Conservation (phyloP, 2,888 invertebrate species). For the Hirudinaria manillensis region DNA sequence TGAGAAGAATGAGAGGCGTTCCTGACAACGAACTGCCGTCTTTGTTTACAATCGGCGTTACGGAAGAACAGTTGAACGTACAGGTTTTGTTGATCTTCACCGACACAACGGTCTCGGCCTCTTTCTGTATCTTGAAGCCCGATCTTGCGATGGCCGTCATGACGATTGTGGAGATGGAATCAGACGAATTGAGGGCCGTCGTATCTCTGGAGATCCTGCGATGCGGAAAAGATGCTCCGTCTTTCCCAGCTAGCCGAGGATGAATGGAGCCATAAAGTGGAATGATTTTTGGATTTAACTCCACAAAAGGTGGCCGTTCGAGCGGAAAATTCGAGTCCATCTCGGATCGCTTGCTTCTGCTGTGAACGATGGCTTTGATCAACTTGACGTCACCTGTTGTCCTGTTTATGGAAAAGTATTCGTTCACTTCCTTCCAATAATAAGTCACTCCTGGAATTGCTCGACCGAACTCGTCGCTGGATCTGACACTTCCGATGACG, state of each 20-base stretch:
- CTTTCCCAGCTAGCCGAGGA: background rate
- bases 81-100: constrained; percentile 58
- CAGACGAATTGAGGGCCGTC: constrained; percentile 58
- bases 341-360: background rate
- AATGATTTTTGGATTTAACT: no score
- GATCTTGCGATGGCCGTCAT: constrained; percentile 25
- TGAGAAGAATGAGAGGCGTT: constrained; percentile 56
- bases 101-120: constrained; percentile 37
- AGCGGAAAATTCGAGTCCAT: background rate
- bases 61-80: constrained; percentile 21
- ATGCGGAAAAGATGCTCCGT: background rate
- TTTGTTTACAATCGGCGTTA: background rate
- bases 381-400: constrained; percentile 72
- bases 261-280: no score
- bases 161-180: constrained; percentile 43
- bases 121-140: constrained; percentile 23
- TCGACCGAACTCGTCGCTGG: background rate
- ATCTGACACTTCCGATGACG: constrained; percentile 19
- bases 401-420: constrained; percentile 74
- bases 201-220: background rate
- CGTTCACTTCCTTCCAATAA: constrained; percentile 74
- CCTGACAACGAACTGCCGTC: background rate
- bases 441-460: constrained; percentile 77
- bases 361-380: background rate
- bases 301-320: background rate